A percentile compares a stretch with the other conserved stretches of the same genome.
Conservation (phyloP, 30 jellyfish, hydroid and myxozoan species). For the Phacellophora camtschatica region DNA sequence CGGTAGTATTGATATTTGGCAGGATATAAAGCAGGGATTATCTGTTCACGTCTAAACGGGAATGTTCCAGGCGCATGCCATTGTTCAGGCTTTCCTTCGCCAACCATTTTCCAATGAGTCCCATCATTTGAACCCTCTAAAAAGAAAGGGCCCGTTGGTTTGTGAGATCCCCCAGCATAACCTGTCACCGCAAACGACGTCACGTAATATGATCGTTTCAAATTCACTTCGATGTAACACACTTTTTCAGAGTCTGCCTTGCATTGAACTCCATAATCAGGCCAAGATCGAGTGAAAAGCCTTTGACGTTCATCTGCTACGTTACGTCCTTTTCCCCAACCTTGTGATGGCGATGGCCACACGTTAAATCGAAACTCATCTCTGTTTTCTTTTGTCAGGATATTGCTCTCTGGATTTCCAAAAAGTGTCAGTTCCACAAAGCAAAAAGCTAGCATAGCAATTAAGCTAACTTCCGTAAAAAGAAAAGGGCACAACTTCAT, state of each 20-base stretch:
- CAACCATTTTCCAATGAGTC: not conserved
- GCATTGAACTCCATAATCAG: not conserved
- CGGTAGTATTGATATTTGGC: not conserved
- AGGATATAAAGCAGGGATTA: not conserved
- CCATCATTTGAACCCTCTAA: not conserved
- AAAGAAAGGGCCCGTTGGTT: not conserved
- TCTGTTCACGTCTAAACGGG: slow-evolving; percentile 26
- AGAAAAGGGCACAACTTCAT: too few species aligned
- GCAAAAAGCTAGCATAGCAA: too few species aligned
- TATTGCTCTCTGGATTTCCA: not conserved
- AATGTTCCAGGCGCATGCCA: slow-evolving; percentile 38
- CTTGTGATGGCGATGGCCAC: not conserved
- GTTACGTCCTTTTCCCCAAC: not conserved
- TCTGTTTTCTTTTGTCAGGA: not conserved
- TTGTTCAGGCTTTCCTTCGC: not conserved
- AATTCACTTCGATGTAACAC: not conserved
- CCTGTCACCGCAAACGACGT: not conserved
- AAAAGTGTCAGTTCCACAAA: not conserved
- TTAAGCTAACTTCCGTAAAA: too few species aligned
- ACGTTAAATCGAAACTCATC: not conserved
- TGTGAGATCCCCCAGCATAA: not conserved
- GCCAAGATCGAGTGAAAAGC: not conserved
- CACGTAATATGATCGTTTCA: not conserved
- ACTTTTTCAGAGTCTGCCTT: not conserved
- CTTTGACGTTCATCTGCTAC: slow-evolving; percentile 10